phyloP scores from a whole-genome alignment of 2,888 invertebrate genomes.

The Diaperis boleti region DNA sequence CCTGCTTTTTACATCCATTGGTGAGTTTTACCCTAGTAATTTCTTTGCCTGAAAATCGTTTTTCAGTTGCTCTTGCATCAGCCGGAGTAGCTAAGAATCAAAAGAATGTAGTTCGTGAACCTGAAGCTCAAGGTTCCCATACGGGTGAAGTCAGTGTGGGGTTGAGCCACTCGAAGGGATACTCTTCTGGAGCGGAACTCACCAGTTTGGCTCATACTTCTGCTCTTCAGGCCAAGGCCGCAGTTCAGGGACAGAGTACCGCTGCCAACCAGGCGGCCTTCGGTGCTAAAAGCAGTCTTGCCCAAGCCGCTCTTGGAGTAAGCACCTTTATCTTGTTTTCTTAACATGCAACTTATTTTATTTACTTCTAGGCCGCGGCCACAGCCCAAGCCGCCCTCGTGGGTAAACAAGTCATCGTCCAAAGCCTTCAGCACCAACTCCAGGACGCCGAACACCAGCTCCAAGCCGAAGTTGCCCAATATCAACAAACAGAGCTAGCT shows the following conservation, averaged over 20 bases:
- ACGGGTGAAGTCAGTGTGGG: conserved; percentile 28
- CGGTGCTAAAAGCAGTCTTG: conserved; percentile 78
- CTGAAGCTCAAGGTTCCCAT: conserved; percentile 35
- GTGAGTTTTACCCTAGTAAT: conserved; percentile 31
- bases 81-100: conserved; percentile 29
- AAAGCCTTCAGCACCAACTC: conserved; percentile 75
- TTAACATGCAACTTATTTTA: not conserved
- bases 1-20: conserved; percentile 34
- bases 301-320: conserved; percentile 74
- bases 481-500: conserved; percentile 78
- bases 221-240: conserved; percentile 79
- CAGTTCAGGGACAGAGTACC: conserved; percentile 75
- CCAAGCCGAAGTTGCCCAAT: conserved; percentile 75
- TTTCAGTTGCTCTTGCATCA: conserved; percentile 31
- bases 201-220: conserved; percentile 76
- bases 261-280: conserved; percentile 82
- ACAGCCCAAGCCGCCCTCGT: conserved; percentile 73
- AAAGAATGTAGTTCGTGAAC: conserved; percentile 33
- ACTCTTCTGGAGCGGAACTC: conserved; percentile 73
- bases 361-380: conserved; percentile 34
- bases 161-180: not conserved
- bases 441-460: conserved; percentile 75
- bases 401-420: conserved; percentile 69
- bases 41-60: not conserved
- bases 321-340: conserved; percentile 31